Evolutionary conservation across 2,888 invertebrate species (phyloP).

Genomic region (Oscheius onirici): DNA sequence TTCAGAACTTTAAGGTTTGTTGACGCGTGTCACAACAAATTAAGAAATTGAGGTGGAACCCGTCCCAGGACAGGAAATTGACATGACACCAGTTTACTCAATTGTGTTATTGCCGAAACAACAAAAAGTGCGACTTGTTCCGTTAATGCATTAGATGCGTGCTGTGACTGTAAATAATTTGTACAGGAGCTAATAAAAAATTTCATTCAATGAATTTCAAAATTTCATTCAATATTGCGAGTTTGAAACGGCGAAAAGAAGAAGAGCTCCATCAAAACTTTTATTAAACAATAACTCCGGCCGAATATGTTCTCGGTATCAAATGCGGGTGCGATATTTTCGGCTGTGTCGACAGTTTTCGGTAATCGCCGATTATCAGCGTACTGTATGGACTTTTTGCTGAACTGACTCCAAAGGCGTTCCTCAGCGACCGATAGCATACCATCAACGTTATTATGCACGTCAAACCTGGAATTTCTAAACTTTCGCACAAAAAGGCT

Average conservation of each 20-base stretch:
- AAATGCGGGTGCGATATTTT: not conserved
- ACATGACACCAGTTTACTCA: too few species aligned
- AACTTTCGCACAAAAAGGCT: not conserved
- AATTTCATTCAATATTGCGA: too few species aligned
- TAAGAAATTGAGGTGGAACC: too few species aligned
- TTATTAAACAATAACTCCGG: conserved; percentile 6
- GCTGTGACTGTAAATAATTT: too few species aligned
- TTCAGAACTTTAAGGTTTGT: conserved; percentile 29
- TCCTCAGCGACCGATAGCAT: conserved; percentile 40
- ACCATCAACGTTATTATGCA: conserved; percentile 36
- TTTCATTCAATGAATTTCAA: too few species aligned
- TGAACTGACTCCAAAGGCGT: conserved; percentile 36
- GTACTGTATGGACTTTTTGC: conserved; percentile 37
- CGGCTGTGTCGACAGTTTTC: conserved; percentile 21
- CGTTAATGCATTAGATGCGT: too few species aligned
- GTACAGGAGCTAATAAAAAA: not conserved
- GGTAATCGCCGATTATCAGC: conserved; percentile 35
- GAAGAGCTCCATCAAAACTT: not conserved
- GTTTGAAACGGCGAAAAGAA: too few species aligned
- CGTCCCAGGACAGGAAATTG: too few species aligned
- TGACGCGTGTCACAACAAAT: too few species aligned
- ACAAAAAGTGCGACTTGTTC: not conserved
- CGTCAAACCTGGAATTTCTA: conserved; percentile 27
- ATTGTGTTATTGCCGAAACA: not conserved
- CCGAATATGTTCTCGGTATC: not conserved